These are phyloP conservation scores for Mimumesa dahlbomi DNA, from an alignment of 2,888 invertebrate species.

Conservation along the genomic window DNA sequence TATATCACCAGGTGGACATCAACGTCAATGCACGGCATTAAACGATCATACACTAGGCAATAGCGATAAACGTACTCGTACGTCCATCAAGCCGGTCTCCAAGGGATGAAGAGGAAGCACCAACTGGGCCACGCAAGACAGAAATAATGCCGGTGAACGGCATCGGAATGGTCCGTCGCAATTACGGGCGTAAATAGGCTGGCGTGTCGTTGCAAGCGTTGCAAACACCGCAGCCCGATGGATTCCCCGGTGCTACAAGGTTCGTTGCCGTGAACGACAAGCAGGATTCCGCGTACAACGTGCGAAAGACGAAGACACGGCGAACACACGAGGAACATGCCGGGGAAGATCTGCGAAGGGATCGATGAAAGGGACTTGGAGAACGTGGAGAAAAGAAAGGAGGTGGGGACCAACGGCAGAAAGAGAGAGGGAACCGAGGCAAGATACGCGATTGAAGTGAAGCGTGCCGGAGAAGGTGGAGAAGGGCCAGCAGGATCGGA, in stretches of 20 bases:
- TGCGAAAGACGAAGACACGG: no score
- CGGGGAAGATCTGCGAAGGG: background rate
- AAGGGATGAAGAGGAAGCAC: background rate
- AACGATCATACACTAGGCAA: background rate
- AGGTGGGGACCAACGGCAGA: background rate
- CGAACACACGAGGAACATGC: background rate
- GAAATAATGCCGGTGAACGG: conserved; percentile 4
- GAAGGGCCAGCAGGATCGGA: background rate
- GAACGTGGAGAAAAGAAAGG: background rate
- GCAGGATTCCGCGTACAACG: no score
- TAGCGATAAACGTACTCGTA: conserved; percentile 11
- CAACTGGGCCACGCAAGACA: conserved; percentile 6
- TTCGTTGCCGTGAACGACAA: no score
- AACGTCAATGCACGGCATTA: background rate
- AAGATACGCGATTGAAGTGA: no score
- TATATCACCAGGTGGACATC: background rate
- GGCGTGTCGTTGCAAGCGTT: conserved; percentile 13
- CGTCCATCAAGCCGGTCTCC: background rate
- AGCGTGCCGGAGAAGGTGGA: background rate
- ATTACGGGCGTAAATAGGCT: conserved; percentile 41
- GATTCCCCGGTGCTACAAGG: background rate
- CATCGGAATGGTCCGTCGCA: conserved; percentile 12
- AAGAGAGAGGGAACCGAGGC: background rate
- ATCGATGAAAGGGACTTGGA: background rate
- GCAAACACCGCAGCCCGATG: background rate